Evolutionary conservation across 2,888 invertebrate genomes (phyloP).

Genomic region (Neoaliturus tenellus): DNA sequence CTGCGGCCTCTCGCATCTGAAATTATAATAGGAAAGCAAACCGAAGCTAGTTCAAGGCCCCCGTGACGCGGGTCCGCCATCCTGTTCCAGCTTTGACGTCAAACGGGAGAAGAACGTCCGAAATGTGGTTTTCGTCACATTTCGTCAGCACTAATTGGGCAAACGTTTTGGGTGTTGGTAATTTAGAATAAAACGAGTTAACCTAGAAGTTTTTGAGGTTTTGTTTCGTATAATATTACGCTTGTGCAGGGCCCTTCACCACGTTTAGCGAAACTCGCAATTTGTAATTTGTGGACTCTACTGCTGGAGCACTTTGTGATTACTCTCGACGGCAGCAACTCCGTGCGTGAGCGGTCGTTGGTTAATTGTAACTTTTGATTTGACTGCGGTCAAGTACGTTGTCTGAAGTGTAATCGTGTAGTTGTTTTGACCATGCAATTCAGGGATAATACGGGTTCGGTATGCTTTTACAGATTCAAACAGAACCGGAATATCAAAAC

Average conservation of each 20-base stretch:
- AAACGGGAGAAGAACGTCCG: neutral
- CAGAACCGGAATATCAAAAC: no score
- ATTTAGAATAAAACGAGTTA: neutral
- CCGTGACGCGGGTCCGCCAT: neutral
- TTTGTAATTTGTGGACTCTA: neutral
- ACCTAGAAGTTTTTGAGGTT: neutral
- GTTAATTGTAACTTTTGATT: no score
- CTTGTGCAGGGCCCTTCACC: no score
- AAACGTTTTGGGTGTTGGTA: neutral
- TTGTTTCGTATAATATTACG: neutral
- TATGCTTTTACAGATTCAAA: no score
- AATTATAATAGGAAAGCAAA: slow-evolving; percentile 18
- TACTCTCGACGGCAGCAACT: neutral
- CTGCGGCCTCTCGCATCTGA: neutral
- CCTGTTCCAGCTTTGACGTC: neutral
- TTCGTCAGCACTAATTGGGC: neutral
- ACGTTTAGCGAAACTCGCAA: no score
- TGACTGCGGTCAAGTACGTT: no score
- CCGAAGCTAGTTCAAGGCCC: slow-evolving; percentile 11
- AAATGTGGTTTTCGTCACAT: neutral
- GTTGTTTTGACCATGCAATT: no score
- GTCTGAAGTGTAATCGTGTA: no score
- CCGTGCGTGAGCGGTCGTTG: no score
- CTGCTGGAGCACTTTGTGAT: neutral
- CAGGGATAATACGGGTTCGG: no score